phyloP scores from a whole-genome alignment of 2,113 vertebrate genomes.

The Eupsittula cactorum region DNA sequence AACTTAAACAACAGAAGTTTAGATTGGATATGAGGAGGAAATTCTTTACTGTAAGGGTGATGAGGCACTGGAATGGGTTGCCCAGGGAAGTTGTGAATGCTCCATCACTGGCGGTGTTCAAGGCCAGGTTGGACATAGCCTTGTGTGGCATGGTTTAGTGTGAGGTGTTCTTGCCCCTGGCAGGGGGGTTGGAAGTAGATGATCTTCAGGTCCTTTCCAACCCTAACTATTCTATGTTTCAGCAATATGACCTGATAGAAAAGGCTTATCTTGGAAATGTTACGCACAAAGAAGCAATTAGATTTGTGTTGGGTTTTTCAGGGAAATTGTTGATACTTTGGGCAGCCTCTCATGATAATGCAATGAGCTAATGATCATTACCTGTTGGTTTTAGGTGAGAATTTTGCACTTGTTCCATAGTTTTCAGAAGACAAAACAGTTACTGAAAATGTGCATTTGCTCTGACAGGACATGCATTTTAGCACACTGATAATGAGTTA shows the following conservation, averaged over 20 bases:
- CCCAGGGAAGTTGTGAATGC: too few species aligned
- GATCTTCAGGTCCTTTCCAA: too few species aligned
- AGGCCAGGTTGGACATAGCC: too few species aligned
- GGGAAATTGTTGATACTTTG: not conserved
- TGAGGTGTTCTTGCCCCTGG: too few species aligned
- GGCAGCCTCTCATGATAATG: not conserved
- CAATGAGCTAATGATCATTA: not conserved
- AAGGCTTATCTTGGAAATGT: not conserved
- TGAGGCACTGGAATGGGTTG: too few species aligned
- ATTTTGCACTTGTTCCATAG: not conserved
- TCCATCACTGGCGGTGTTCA: too few species aligned
- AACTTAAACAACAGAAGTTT: too few species aligned
- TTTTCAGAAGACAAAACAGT: not conserved
- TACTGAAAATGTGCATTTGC: not conserved
- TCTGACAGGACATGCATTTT: not conserved
- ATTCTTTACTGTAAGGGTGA: too few species aligned
- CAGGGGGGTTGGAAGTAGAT: too few species aligned
- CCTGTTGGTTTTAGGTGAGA: not conserved
- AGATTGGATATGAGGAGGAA: too few species aligned
- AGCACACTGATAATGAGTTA: not conserved
- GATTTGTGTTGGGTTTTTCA: slow-evolving; percentile 6
- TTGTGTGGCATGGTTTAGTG: too few species aligned
- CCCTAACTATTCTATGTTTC: too few species aligned
- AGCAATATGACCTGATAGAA: not conserved
- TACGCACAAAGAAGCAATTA: not conserved